phyloP scores from a whole-genome alignment of 2,888 invertebrate genomes.

The Tetranychus piercei region DNA sequence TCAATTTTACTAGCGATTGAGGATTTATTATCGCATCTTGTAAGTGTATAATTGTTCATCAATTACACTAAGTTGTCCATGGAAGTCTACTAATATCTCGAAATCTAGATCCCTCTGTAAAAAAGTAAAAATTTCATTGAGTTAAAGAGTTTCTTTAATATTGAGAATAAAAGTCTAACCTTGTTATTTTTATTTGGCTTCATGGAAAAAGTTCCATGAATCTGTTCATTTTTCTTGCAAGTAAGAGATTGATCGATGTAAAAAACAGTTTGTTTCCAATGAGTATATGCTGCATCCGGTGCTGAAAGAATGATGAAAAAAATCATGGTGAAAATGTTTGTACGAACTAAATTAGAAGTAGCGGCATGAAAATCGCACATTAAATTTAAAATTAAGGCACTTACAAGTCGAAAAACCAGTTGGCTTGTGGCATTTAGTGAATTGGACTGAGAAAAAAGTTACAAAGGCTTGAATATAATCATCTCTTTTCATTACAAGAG shows the following conservation, averaged over 20 bases:
- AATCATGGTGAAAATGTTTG: too few species aligned
- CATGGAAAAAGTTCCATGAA: conserved; percentile 76
- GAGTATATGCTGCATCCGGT: conserved; percentile 92
- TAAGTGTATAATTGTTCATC: conserved; percentile 60
- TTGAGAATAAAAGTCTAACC: conserved; percentile 29
- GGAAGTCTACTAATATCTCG: conserved; percentile 73
- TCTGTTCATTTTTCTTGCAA: conserved; percentile 77
- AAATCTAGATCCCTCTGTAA: conserved; percentile 77
- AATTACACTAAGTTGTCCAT: conserved; percentile 44
- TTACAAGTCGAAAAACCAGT: conserved; percentile 79
- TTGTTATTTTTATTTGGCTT: conserved; percentile 89
- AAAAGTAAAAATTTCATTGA: conserved; percentile 8
- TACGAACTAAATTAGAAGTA: too few species aligned
- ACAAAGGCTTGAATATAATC: conserved; percentile 96
- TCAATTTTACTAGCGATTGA: too few species aligned
- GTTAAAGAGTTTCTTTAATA: background rate
- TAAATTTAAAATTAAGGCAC: conserved; percentile 14
- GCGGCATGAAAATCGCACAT: background rate
- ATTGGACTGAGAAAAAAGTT: conserved; percentile 97
- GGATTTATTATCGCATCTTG: conserved; percentile 56
- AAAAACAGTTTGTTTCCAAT: conserved; percentile 99
- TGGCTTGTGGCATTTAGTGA: conserved; percentile 95
- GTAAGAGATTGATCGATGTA: conserved; percentile 94
- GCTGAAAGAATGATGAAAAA: conserved; percentile 36
- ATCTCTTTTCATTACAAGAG: conserved; percentile 45